Evolutionary conservation across 2,113 vertebrate species (phyloP).

Genomic region (Butastur rufipennis): DNA sequence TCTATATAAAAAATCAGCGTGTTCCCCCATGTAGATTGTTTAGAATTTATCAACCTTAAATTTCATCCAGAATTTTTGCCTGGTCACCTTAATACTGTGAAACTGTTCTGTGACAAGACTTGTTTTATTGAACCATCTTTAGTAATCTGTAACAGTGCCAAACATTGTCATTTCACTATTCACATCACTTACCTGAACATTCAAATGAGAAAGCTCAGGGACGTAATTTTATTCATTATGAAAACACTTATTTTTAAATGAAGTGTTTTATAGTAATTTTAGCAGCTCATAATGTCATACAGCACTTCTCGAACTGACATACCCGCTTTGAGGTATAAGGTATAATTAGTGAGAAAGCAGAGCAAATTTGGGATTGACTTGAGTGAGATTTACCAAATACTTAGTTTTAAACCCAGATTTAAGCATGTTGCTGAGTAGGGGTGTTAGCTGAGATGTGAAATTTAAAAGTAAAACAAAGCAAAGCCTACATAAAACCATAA

Average conservation of each 20-base stretch:
- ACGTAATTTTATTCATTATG: not conserved
- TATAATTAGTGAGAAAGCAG: not conserved
- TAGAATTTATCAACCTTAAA: not conserved
- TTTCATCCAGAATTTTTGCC: not conserved
- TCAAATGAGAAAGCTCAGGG: not conserved
- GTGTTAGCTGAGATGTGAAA: not conserved
- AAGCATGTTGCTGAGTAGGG: not conserved
- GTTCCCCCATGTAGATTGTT: not conserved
- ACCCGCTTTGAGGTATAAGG: not conserved
- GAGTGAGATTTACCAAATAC: not conserved
- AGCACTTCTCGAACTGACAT: not conserved
- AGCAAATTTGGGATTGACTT: not conserved
- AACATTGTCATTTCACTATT: not conserved
- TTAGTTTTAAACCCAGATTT: not conserved
- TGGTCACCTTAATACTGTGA: not conserved
- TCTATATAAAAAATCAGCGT: not conserved
- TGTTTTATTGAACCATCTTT: not conserved
- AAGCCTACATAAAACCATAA: not conserved
- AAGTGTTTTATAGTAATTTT: slow-evolving; percentile 5
- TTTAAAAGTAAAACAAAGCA: not conserved
- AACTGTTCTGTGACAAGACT: not conserved
- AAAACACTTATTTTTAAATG: not conserved
- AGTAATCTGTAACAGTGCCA: not conserved
- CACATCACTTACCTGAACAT: not conserved
- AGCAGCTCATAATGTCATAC: not conserved